Base-by-base conservation (phyloP, 37 sponge, comb jelly and placozoan genomes). In the Amphimedon queenslandica region DNA sequence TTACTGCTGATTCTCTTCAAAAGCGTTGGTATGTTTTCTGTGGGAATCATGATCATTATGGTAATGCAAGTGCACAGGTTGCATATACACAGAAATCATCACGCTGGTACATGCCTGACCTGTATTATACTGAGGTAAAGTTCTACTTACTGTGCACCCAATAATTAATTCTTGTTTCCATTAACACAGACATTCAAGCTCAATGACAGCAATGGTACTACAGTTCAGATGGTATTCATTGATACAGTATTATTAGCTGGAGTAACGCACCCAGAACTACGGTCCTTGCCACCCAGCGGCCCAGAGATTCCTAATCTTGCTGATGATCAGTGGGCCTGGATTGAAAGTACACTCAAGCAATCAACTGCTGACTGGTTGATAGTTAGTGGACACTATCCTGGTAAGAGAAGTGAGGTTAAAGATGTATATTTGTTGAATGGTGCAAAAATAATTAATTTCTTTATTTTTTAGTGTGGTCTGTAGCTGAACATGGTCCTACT, bases 41-140 rank as follows among this genome's bases (percentile, higher is more conserved):
- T 53, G 90, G 90, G 23, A 89, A 89, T 37, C 90, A 89, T 66
- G 90, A 89, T 58, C 90, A 89, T 79, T 72, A 73, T 65, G 90
- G 90, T 4, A 89, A 89, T 64, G 84, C 37, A 8, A 64, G 81
- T 32, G 90, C 84, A 37, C 42, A 89, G 69, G 67, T 89, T 36
- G 90, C 72, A 18, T 89, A 89, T 76, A 84, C 84, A 24, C 24
- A 73, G 24, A 51, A 57, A 25, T 82, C 84, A 35, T 56, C 57
- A 1, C 71, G 90, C 0, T 89, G 90, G 90, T 70, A 79, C 73
- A 69, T 89, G 57, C 90, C 90, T 21, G 34, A 33, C 4, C 35
- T 71, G 11, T 89, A 83, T 77, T 89, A 89, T 75, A 89, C 75
- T n/a, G 58, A 74, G 76, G 76, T 75, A 23, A 47, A 13, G 8